Evolutionary conservation across 2,888 invertebrate species (phyloP).

Genomic region (Cryptocheilus praepositus): DNA sequence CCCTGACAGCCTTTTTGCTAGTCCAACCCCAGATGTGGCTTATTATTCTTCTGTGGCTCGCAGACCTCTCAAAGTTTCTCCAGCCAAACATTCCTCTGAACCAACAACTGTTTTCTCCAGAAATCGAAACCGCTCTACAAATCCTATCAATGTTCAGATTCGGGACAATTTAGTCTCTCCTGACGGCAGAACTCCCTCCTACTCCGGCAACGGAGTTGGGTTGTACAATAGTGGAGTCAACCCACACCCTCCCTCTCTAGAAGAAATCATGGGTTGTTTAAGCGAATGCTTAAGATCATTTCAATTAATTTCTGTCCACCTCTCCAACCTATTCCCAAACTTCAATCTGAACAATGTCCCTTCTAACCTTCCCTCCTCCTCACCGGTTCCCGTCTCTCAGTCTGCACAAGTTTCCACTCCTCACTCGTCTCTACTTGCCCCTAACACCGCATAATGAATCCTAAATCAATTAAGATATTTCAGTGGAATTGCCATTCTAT

Average conservation of each 20-base stretch:
- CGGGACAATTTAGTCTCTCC: no score
- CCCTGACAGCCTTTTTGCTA: constrained; percentile 1
- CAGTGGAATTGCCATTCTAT: no score
- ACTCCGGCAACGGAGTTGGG: no score
- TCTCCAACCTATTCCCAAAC: constrained; percentile 8
- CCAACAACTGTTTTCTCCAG: no score
- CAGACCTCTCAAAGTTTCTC: no score
- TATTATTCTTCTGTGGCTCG: background rate
- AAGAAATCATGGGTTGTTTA: no score
- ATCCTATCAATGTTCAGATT: no score
- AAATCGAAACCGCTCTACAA: no score
- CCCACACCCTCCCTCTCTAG: background rate
- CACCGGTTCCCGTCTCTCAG: background rate
- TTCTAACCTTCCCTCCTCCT: constrained; percentile 1
- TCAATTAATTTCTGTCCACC: constrained; percentile 1
- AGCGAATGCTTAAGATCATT: constrained; percentile 6
- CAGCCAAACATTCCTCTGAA: no score
- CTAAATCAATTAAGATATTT: no score
- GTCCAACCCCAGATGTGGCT: background rate
- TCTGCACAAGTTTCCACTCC: constrained; percentile 5
- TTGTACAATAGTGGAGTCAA: no score
- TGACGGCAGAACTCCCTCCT: no score
- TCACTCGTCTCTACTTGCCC: constrained; percentile 2
- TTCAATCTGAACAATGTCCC: constrained; percentile 11
- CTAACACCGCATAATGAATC: constrained; percentile 1